Conservation (phyloP, 2,113 vertebrate species). For the Buteo buteo region DNA sequence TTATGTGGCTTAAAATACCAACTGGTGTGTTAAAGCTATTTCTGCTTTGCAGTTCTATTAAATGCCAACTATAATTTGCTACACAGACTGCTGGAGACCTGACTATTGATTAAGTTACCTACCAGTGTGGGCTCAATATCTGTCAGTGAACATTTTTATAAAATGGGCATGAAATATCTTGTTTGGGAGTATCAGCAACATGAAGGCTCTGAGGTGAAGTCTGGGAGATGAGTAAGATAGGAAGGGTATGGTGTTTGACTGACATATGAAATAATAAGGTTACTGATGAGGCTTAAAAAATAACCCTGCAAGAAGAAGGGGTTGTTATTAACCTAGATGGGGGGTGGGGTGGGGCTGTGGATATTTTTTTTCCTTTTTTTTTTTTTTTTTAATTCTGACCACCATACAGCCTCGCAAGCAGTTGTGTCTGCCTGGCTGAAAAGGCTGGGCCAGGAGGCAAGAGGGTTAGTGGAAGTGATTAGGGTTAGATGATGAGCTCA, state of each 20-base stretch:
- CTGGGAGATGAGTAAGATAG: background rate
- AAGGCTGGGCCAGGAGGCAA: background rate
- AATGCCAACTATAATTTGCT: conserved; percentile 65
- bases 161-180: background rate
- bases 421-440: background rate
- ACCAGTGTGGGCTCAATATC: background rate
- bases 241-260: background rate
- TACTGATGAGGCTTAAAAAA: background rate
- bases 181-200: background rate
- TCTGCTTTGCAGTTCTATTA: conserved; percentile 53
- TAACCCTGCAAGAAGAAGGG: background rate
- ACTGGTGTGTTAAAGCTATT: conserved; percentile 52
- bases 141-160: background rate
- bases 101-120: conserved; percentile 33
- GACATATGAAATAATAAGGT: background rate
- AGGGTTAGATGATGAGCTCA: background rate
- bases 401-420: background rate
- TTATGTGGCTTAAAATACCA: conserved; percentile 64
- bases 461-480: background rate
- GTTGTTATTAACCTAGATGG: background rate
- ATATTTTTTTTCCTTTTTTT: background rate
- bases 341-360: too few relatives aligned
- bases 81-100: background rate
- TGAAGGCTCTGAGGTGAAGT: background rate
- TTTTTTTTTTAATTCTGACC: background rate